These are phyloP conservation scores for Drosophila meridionalis DNA, from an alignment of 2,888 invertebrate species.

Conservation along the genomic window DNA sequence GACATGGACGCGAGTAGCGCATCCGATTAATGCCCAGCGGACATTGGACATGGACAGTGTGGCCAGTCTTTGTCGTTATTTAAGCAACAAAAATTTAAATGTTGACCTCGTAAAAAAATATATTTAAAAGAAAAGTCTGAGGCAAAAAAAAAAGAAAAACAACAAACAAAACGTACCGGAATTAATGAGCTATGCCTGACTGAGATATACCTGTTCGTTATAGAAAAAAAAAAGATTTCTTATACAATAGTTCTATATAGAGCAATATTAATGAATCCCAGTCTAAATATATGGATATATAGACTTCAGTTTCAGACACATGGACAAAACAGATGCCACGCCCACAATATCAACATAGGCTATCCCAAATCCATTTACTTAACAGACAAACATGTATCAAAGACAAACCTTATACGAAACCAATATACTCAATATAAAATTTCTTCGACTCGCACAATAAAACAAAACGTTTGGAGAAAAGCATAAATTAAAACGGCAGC, in stretches of 20 bases:
- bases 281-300: no score
- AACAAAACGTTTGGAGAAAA: conserved; percentile 52
- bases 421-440: neutral
- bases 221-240: neutral
- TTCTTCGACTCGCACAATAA: neutral
- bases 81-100: conserved; percentile 53
- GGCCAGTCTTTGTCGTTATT: conserved; percentile 53
- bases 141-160: conserved; percentile 7
- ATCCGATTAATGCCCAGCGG: conserved; percentile 36
- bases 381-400: neutral
- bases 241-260: no score
- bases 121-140: conserved; percentile 21
- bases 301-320: no score
- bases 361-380: neutral
- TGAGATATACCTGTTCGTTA: neutral
- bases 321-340: neutral
- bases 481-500: conserved; percentile 61
- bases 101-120: conserved; percentile 67
- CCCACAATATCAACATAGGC: neutral
- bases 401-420: neutral
- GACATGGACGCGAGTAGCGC: conserved; percentile 9
- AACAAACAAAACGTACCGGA: neutral
- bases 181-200: neutral
- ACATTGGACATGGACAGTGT: conserved; percentile 27
- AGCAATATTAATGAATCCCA: no score